phyloP scores from a whole-genome alignment of 2,797 vertebrate species.

The Ctenochaetus hawaiiensis region DNA sequence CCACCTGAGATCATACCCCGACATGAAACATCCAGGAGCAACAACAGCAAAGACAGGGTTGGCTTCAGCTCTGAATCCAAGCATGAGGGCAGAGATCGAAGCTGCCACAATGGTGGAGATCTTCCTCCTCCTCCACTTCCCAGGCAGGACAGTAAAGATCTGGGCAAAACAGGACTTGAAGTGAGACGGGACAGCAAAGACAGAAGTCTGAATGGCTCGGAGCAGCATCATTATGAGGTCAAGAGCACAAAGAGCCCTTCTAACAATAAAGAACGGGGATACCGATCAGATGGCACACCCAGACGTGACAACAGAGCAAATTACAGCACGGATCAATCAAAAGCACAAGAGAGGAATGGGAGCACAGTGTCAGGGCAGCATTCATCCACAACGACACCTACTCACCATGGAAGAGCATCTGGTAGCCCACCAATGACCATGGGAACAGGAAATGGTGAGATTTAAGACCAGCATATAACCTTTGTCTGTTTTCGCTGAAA shows the following conservation, averaged over 20 bases:
- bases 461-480: neutral
- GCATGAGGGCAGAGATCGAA: conserved; percentile 74
- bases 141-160: conserved; percentile 87
- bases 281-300: conserved; percentile 91
- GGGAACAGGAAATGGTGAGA: conserved; percentile 90
- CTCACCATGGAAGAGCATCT: conserved; percentile 90
- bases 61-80: conserved; percentile 65
- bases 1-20: conserved; percentile 84
- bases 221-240: conserved; percentile 72
- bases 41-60: conserved; percentile 70
- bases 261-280: conserved; percentile 89
- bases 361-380: conserved; percentile 87
- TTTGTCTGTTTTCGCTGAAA: neutral
- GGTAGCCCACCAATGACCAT: conserved; percentile 91
- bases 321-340: conserved; percentile 88
- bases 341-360: conserved; percentile 94
- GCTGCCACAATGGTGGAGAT: conserved; percentile 72
- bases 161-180: conserved; percentile 76
- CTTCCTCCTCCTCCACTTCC: conserved; percentile 70
- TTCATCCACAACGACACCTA: conserved; percentile 88
- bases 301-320: conserved; percentile 90
- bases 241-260: conserved; percentile 75
- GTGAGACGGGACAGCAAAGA: conserved; percentile 82
- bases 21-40: conserved; percentile 87
- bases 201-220: conserved; percentile 75